These are phyloP conservation scores for Aptenodytes forsteri DNA, from an alignment of 2,113 vertebrate species.

Conservation along the genomic window DNA sequence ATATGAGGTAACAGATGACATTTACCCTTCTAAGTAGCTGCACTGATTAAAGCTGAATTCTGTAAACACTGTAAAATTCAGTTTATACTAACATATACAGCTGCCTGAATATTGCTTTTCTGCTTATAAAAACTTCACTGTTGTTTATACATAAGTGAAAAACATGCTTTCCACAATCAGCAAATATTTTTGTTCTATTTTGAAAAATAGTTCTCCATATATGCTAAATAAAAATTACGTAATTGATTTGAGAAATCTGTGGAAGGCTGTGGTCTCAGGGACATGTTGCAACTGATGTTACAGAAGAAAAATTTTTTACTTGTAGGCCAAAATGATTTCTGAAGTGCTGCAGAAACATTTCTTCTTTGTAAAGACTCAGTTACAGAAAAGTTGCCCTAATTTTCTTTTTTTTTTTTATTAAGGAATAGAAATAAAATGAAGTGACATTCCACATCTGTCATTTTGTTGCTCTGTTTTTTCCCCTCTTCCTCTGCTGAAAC, in stretches of 20 bases:
- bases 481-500: neutral
- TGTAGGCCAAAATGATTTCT: neutral
- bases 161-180: neutral
- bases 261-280: neutral
- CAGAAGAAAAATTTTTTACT: neutral
- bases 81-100: neutral
- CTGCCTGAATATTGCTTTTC: neutral
- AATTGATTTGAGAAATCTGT: neutral
- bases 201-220: neutral
- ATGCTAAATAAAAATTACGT: neutral
- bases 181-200: neutral
- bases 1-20: neutral
- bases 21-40: neutral
- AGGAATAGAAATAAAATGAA: slow-evolving; percentile 27
- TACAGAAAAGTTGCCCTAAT: neutral
- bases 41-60: neutral
- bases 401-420: neutral
- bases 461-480: neutral
- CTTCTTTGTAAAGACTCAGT: neutral
- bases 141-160: neutral
- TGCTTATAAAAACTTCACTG: neutral
- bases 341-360: neutral
- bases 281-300: neutral
- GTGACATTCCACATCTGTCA: neutral
- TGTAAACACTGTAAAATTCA: neutral